Evolutionary conservation across 2,113 vertebrate genomes (phyloP), one percentile per base, ranked within the genome.

Genomic region (Pleuronectes platessa): DNA sequence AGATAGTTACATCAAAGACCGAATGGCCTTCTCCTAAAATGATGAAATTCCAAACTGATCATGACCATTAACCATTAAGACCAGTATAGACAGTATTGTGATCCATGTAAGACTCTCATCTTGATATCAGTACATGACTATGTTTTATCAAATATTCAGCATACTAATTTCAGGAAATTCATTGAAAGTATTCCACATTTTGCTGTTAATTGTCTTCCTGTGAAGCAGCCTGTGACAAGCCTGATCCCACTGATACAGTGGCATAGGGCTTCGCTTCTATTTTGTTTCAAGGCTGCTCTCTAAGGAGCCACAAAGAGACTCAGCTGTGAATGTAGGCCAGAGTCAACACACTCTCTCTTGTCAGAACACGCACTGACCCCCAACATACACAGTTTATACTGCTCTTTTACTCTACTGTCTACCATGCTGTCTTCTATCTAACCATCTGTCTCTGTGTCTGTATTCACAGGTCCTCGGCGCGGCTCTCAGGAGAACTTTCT

Each of bases 241-340:
- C 12, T 47, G 12, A 17, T 17, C 45, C 45, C 45, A 14, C 45
- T 47, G 18, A 51, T 20, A 10, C 26, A 18, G 58, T 9, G 58
- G 18, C 60, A n/a, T 21, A 62, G 37, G 73, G 73, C 55, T 67
- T 24, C 65, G 66, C 53, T 35, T 35, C 68, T 56, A 66, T 61
- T 64, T 66, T 67, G 62, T 76, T 80, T 85, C 64, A 35, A 47
- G 75, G 64, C 60, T 75, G 62, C 54, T 62, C 86, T 76, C 72
- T 37, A 2, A 78, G 78, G 86, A 84, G n/a, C 27, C 24, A 45
- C 56, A 45, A 18, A 42, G 61, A 27, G 83, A 47, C 88, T 79
- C 86, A 88, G 86, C 84, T 90, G 87, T 79, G 75, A 89, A 93
- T 89, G 73, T 92, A 88, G 89, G 85, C 81, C 88, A 89, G 53